Evolutionary conservation across 2,113 vertebrate genomes (phyloP).

Genomic region (cattle (Bos taurus)): ARS-UCD2.0 NC_037357.1:39713501-39714000

Average conservation of each 20-base stretch:
- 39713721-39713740: slow-evolving; percentile 29
- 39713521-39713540: background rate
- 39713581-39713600: background rate
- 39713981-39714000: slow-evolving; percentile 56
- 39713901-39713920: slow-evolving; percentile 80
- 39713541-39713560: background rate
- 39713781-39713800: slow-evolving; percentile 66
- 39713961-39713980: slow-evolving; percentile 61
- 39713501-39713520: background rate
- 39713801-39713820: slow-evolving; percentile 52
- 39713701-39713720: slow-evolving; percentile 29
- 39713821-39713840: slow-evolving; percentile 71
- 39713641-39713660: background rate
- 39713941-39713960: slow-evolving; percentile 78
- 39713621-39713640: background rate
- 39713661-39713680: slow-evolving; percentile 23
- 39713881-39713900: slow-evolving; percentile 81
- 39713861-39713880: slow-evolving; percentile 77
- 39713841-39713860: slow-evolving; percentile 79
- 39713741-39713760: slow-evolving; percentile 28
- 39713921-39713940: slow-evolving; percentile 73
- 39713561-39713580: background rate
- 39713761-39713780: slow-evolving; percentile 52
- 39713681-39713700: slow-evolving; percentile 4
- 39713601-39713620: background rate